Evolutionary conservation across 2,888 invertebrate genomes (phyloP).

Genomic region (Nemapogon koenigi): DNA sequence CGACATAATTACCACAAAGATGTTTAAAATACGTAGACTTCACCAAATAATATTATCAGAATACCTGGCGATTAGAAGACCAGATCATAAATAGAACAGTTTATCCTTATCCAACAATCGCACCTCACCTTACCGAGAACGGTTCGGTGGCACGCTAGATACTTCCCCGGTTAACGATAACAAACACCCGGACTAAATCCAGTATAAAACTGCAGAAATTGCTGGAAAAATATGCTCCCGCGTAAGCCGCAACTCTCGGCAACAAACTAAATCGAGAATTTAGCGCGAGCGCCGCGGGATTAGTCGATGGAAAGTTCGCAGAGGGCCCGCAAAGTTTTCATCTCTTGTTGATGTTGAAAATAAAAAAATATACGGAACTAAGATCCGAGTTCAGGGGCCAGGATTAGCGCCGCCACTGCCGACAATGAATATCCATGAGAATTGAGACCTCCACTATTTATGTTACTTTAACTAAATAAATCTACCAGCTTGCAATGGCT

Average conservation of each 20-base stretch:
- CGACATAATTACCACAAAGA: no score
- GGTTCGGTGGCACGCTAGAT: slow-evolving; percentile 13
- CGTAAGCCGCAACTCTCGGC: slow-evolving; percentile 38
- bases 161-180: slow-evolving; percentile 42
- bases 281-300: slow-evolving; percentile 47
- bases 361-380: slow-evolving; percentile 30
- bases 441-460: no score
- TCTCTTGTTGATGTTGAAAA: slow-evolving; percentile 49
- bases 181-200: slow-evolving; percentile 40
- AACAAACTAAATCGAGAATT: slow-evolving; percentile 57
- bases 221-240: slow-evolving; percentile 52
- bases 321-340: slow-evolving; percentile 43
- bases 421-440: slow-evolving; percentile 1
- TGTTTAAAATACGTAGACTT: no score
- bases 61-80: no score
- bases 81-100: no score
- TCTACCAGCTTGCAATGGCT: no score
- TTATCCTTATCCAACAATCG: slow-evolving; percentile 6
- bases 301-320: slow-evolving; percentile 45
- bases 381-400: slow-evolving; percentile 23
- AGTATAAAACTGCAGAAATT: slow-evolving; percentile 37
- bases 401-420: slow-evolving; percentile 10
- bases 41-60: no score
- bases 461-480: no score
- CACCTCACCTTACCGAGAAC: slow-evolving; percentile 7